phyloP scores from a whole-genome alignment of 2,888 invertebrate species.

The Papilio demoleus region DNA sequence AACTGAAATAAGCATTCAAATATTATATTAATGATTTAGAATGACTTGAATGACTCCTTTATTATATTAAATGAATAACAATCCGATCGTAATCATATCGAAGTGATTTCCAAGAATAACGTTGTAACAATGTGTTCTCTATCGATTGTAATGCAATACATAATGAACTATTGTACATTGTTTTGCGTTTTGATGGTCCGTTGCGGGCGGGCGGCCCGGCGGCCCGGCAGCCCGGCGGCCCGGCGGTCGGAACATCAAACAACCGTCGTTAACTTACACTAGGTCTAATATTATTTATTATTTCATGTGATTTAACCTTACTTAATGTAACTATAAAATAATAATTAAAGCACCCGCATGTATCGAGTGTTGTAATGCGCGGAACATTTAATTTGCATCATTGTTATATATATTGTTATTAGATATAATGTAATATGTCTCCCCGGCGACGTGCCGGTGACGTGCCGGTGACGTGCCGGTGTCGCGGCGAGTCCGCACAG shows the following conservation, averaged over 20 bases:
- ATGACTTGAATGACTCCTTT: background rate
- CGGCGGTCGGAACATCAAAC: constrained; percentile 36
- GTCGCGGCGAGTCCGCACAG: background rate
- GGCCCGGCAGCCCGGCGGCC: too few relatives aligned
- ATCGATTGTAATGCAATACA: constrained; percentile 73
- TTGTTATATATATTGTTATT: constrained; percentile 25
- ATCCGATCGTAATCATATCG: constrained; percentile 27
- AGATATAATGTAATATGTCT: background rate
- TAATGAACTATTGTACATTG: constrained; percentile 66
- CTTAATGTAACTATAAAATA: constrained; percentile 19
- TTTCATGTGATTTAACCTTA: constrained; percentile 31
- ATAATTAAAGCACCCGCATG: constrained; percentile 9
- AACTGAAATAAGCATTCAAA: constrained; percentile 15
- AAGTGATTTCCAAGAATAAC: constrained; percentile 25
- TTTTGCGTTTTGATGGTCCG: constrained; percentile 49
- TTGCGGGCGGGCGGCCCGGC: constrained; percentile 38
- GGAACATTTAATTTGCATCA: constrained; percentile 23
- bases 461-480: background rate
- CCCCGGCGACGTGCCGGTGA: too few relatives aligned
- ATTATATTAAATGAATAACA: constrained; percentile 1
- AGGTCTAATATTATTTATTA: constrained; percentile 36
- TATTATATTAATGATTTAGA: constrained; percentile 25
- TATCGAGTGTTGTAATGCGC: constrained; percentile 19
- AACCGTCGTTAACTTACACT: constrained; percentile 29
- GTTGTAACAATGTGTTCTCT: constrained; percentile 40